Evolutionary conservation across 1,140 invertebrate genomes (phyloP).

Genomic region (Spodoptera litura): DNA sequence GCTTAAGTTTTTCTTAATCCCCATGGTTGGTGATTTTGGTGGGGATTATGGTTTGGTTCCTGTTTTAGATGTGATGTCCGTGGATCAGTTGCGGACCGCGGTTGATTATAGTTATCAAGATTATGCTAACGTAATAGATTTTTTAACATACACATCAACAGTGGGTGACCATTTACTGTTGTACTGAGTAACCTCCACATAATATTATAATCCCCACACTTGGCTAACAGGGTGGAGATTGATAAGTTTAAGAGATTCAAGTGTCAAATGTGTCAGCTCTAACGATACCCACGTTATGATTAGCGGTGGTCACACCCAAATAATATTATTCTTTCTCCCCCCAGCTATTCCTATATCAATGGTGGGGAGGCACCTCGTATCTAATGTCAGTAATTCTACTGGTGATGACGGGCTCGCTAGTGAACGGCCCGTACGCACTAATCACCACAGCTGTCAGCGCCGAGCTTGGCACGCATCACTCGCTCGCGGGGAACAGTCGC

Average conservation of each 20-base stretch:
- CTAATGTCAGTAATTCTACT: conserved; percentile 90
- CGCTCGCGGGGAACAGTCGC: conserved; percentile 93
- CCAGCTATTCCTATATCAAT: conserved; percentile 93
- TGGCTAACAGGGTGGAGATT: too few relatives aligned
- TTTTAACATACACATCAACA: too few relatives aligned
- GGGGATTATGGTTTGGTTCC: neutral
- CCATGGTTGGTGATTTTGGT: too few relatives aligned
- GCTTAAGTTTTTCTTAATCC: too few relatives aligned
- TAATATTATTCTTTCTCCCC: neutral
- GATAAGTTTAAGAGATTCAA: too few relatives aligned
- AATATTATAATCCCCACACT: too few relatives aligned
- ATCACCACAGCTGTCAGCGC: conserved; percentile 98
- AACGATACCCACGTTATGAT: neutral
- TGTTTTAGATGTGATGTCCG: neutral
- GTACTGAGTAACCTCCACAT: too few relatives aligned
- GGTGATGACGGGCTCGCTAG: conserved; percentile 92
- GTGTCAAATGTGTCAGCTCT: too few relatives aligned
- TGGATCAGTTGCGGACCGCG: too few relatives aligned
- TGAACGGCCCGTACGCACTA: conserved; percentile 98
- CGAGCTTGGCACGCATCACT: conserved; percentile 94
- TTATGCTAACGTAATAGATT: too few relatives aligned
- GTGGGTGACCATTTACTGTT: too few relatives aligned
- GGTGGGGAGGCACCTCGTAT: conserved; percentile 88
- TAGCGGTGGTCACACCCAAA: neutral
- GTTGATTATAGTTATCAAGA: too few relatives aligned